phyloP scores from a whole-genome alignment of 2,113 vertebrate genomes.

The Agapornis roseicollis region DNA sequence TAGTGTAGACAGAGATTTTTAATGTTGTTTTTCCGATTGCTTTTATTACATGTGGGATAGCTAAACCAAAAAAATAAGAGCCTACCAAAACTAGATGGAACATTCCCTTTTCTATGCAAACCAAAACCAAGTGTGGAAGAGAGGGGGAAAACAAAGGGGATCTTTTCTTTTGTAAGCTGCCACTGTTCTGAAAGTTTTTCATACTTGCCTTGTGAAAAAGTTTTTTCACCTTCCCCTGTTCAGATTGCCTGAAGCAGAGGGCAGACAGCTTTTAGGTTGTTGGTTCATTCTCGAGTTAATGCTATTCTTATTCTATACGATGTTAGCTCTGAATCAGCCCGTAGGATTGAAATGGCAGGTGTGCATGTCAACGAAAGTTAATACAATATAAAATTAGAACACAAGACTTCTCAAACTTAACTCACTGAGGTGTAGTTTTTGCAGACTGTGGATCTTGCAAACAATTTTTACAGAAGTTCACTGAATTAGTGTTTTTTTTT shows the following conservation, averaged over 20 bases:
- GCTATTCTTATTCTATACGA: neutral
- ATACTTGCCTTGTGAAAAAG: neutral
- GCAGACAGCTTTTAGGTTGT: neutral
- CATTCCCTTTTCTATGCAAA: slow-evolving; percentile 68
- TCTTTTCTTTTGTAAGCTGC: slow-evolving; percentile 10
- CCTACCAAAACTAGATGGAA: neutral
- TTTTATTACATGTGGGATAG: neutral
- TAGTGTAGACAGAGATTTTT: neutral
- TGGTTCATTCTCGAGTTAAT: neutral
- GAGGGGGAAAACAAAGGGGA: neutral
- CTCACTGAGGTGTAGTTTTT: neutral
- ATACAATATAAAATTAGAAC: neutral
- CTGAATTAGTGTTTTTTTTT: neutral
- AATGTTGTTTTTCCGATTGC: neutral
- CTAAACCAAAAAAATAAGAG: slow-evolving; percentile 57
- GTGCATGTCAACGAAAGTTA: neutral
- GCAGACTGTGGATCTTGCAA: neutral
- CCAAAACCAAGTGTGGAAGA: neutral
- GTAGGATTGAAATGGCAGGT: neutral
- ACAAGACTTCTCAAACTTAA: neutral
- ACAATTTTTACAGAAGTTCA: neutral
- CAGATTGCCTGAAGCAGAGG: neutral
- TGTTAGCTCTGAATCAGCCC: neutral
- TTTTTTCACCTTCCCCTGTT: neutral
- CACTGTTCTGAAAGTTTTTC: neutral